Percentiles rank a stretch among this genome's conserved stretches.
phyloP scores from a whole-genome alignment of 35 echinoderm and acorn worm species.

The Apostichopus parvimensis region DNA sequence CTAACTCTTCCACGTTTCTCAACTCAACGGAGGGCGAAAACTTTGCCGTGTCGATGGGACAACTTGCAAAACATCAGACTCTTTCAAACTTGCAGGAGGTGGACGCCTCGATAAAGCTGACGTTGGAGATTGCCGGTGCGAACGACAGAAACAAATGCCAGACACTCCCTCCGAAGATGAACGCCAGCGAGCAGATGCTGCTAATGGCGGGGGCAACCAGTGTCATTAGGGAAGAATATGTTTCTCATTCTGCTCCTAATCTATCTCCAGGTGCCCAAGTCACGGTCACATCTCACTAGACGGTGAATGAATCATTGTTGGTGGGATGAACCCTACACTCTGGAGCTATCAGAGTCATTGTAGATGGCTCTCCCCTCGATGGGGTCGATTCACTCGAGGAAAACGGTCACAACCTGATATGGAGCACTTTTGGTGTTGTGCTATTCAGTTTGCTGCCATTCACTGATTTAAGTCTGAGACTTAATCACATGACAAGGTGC shows the following conservation, averaged over 20 bases:
- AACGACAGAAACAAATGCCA: conserved; percentile 92
- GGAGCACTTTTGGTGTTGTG: too few species aligned
- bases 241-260: conserved; percentile 96
- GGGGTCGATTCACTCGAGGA: too few species aligned
- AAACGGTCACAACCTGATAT: too few species aligned
- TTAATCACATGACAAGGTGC: too few species aligned
- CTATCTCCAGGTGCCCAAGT: conserved; percentile 82
- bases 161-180: conserved; percentile 90
- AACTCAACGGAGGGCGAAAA: conserved; percentile 39
- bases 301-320: neutral
- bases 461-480: too few species aligned
- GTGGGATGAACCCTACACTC: too few species aligned
- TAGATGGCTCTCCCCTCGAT: too few species aligned
- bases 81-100: conserved; percentile 72
- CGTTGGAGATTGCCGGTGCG: conserved; percentile 53
- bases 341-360: too few species aligned
- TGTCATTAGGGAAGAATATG: conserved; percentile 78
- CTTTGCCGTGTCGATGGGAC: conserved; percentile 51
- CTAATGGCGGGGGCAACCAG: conserved; percentile 68
- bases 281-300: conserved; percentile 29
- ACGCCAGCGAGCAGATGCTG: conserved; percentile 92
- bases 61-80: conserved; percentile 93
- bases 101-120: conserved; percentile 51
- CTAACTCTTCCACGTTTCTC: conserved; percentile 69
- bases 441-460: too few species aligned